Evolutionary conservation across 2,888 invertebrate species (phyloP).

Genomic region (Gasteruption jaculator): DNA sequence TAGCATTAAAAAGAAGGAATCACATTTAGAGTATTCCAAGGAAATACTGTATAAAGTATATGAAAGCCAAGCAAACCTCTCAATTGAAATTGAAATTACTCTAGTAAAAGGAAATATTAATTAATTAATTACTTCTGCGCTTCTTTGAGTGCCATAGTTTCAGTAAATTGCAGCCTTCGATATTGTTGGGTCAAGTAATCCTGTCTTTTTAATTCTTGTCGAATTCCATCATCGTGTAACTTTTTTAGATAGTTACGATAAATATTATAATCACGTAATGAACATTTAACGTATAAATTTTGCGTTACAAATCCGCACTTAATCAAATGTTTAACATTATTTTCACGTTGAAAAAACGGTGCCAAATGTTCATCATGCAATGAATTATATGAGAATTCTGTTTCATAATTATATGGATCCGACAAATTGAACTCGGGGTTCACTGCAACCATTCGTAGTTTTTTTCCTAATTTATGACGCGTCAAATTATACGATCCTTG

Average conservation of each 20-base stretch:
- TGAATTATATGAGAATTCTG: conserved; percentile 37
- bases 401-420: conserved; percentile 41
- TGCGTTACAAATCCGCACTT: conserved; percentile 43
- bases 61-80: no score
- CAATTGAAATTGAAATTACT: no score
- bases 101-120: no score
- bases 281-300: conserved; percentile 48
- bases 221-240: conserved; percentile 34
- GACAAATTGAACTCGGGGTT: conserved; percentile 35
- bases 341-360: conserved; percentile 31
- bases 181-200: conserved; percentile 25
- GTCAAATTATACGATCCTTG: conserved; percentile 44
- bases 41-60: no score
- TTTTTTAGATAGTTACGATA: conserved; percentile 49
- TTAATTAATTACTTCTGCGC: conserved; percentile 23
- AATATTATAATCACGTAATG: conserved; percentile 50
- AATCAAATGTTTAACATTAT: conserved; percentile 24
- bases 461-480: conserved; percentile 48
- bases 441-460: conserved; percentile 27
- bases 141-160: conserved; percentile 30
- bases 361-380: conserved; percentile 43
- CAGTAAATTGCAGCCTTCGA: conserved; percentile 27
- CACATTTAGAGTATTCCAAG: no score
- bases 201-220: conserved; percentile 28
- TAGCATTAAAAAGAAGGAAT: no score